Evolutionary conservation across 2,113 vertebrate genomes (phyloP).

Genomic region (Monopterus albus): DNA sequence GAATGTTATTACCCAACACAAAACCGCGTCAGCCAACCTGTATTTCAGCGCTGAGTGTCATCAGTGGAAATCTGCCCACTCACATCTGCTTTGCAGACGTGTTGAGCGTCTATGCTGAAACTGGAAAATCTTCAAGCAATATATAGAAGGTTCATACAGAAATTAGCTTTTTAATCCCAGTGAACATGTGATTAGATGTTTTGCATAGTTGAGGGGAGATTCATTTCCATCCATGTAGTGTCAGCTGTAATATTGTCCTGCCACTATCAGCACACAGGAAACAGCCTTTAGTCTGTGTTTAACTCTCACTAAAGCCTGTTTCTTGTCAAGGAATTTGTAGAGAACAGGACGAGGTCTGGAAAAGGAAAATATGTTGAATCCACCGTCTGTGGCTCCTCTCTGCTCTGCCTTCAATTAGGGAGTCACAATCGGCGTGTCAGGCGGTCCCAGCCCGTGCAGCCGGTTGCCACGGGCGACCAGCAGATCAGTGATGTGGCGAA

Average conservation of each 20-base stretch:
- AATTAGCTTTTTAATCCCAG: background rate
- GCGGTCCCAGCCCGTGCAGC: conserved; percentile 57
- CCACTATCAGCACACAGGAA: background rate
- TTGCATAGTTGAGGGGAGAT: background rate
- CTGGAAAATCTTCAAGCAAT: too few species aligned
- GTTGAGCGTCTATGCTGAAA: background rate
- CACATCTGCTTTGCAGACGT: background rate
- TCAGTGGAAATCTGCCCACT: conserved; percentile 2
- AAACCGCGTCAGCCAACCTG: background rate
- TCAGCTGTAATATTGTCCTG: background rate
- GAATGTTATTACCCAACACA: conserved; percentile 27
- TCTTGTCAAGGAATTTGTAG: background rate
- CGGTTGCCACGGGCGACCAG: conserved; percentile 74
- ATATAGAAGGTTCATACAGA: too few species aligned
- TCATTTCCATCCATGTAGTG: background rate
- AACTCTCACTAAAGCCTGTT: conserved; percentile 10
- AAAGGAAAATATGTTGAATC: conserved; percentile 9
- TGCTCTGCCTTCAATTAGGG: conserved; percentile 47
- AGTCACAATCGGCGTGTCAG: conserved; percentile 66
- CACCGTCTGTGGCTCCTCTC: conserved; percentile 23
- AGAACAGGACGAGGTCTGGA: background rate
- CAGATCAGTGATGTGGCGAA: conserved; percentile 80
- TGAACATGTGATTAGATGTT: background rate
- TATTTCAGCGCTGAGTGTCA: background rate
- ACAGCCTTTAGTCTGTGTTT: too few species aligned